phyloP scores from a whole-genome alignment of 1,140 invertebrate species.

The Platorchestia sp. region DNA sequence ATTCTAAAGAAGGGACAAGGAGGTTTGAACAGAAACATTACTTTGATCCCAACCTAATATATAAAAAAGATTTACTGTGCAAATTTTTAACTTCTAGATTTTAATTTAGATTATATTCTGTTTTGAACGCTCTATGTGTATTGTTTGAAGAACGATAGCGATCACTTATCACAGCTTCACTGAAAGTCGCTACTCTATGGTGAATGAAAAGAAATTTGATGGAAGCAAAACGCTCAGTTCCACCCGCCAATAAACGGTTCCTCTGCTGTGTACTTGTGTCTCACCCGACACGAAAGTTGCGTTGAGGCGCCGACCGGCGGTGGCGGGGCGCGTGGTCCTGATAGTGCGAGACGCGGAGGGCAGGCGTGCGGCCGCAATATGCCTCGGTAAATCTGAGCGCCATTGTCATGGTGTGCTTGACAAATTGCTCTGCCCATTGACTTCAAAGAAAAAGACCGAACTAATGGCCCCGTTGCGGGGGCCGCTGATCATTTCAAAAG shows the following conservation, averaged over 20 bases:
- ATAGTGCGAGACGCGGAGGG: neutral
- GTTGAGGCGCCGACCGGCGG: neutral
- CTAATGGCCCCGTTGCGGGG: slow-evolving; percentile 10
- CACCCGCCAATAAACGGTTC: neutral
- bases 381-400: slow-evolving; percentile 15
- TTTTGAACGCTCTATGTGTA: no score
- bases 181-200: neutral
- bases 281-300: neutral
- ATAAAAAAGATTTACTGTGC: no score
- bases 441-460: slow-evolving; percentile 35
- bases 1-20: no score
- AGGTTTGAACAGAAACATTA: no score
- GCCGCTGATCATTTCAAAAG: slow-evolving; percentile 28
- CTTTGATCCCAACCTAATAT: no score
- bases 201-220: neutral
- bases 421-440: slow-evolving; percentile 46
- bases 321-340: neutral
- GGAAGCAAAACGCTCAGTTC: neutral
- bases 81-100: no score
- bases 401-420: slow-evolving; percentile 41
- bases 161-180: neutral
- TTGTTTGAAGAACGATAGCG: no score
- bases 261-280: neutral
- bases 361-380: neutral
- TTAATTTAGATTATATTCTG: no score